Base-by-base conservation (phyloP, 2,888 invertebrate genomes). In the Athalia cordata region DNA sequence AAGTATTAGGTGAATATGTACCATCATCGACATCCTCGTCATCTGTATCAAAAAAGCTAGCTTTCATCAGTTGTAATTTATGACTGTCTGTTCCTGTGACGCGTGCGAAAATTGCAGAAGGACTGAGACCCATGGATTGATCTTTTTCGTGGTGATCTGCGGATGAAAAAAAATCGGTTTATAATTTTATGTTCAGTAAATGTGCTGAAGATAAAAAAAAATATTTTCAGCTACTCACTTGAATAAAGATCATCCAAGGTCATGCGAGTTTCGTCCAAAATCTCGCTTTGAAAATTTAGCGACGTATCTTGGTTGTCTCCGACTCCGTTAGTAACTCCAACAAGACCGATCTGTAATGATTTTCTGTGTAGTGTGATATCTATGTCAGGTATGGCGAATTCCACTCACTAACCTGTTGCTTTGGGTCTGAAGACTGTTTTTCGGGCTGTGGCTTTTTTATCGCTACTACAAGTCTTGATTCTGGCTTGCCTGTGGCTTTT, bases 11-110 rank as follows among this genome's bases (percentile, higher is more conserved):
- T 6, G 59, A 45, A 57, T 59, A 43, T 62, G 6, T 52, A 75
- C 75, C 75, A 50, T 75, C 75, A 50, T 75, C 78, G 11, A 78
- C 45, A 49, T 89, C 87, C 6, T 87, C 89, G 59, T 85, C 86
- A 55, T 90, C 90, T 15, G 87, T 88, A 1, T 92, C 92, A 84
- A 94, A 96, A 74, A 96, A 93, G 0, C 95, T 96, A 0, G 96
- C 96, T 88, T 96, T 96, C 96, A 96, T 96, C 0, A 96, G 90
- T 85, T 96, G 96, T 50, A 96, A 92, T 84, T 93, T 93, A 82
- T 95, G 94, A 13, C 94, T 92, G 81, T 93, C 93, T 0, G 93
- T 91, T 57, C 94, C 92, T 75, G 93, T 91, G n/a, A 94, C 89
- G 0, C 93, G 91, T 0, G 94, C 94, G 80, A 94, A 85, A 66